Conservation (phyloP, 2,888 invertebrate species). For the Punctoribates punctum region DNA sequence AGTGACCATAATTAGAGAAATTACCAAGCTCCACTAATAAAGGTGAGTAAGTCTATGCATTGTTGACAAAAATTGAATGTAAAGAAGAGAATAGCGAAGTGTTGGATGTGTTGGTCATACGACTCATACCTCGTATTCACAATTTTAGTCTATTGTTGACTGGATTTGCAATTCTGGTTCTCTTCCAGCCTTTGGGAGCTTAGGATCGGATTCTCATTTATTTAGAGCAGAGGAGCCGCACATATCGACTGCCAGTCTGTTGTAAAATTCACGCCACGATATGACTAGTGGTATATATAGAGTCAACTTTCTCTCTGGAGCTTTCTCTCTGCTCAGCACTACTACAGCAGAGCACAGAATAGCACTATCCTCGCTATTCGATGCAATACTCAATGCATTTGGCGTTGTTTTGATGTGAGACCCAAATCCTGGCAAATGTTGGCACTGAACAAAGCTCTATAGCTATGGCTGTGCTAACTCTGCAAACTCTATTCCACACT, state of each 20-base stretch:
- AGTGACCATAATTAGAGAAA: not conserved
- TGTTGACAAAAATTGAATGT: not conserved
- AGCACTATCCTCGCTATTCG: too few species aligned
- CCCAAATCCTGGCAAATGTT: constrained; percentile 5
- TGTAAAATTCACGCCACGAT: constrained; percentile 27
- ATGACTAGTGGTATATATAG: constrained; percentile 2
- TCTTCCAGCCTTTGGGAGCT: constrained; percentile 23
- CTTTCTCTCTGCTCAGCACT: constrained; percentile 2
- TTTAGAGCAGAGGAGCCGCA: constrained; percentile 20
- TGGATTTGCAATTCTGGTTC: not conserved
- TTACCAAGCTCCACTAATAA: too few species aligned
- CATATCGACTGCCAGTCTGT: constrained; percentile 19
- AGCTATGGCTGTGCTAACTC: not conserved
- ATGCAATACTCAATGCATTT: not conserved
- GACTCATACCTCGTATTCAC: too few species aligned
- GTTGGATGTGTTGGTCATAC: not conserved
- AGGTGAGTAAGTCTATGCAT: too few species aligned
- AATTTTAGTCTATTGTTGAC: not conserved
- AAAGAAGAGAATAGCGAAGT: too few species aligned
- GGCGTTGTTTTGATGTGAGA: constrained; percentile 14
- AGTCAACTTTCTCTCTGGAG: constrained; percentile 11
- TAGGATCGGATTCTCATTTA: constrained; percentile 21
- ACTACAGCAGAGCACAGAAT: not conserved
- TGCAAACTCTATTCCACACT: not conserved
- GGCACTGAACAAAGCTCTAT: too few species aligned